phyloP scores from a whole-genome alignment of 2,888 invertebrate genomes.

The Pristionchus maxplancki region DNA sequence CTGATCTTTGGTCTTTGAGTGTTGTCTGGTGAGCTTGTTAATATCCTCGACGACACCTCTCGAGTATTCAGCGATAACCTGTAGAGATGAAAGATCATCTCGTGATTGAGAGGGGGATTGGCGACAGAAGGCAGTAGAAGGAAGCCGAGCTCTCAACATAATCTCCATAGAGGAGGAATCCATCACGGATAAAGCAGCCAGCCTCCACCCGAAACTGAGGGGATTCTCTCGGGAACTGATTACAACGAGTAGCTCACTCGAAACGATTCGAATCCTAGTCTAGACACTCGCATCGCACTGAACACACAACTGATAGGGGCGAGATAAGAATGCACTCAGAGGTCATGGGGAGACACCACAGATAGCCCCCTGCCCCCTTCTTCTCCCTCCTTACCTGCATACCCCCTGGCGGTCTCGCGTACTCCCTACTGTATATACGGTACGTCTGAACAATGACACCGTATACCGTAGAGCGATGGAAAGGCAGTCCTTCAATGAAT shows the following conservation, averaged over 20 bases:
- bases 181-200: neutral
- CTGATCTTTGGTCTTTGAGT: constrained; percentile 51
- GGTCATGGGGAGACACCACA: neutral
- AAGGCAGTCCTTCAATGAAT: neutral
- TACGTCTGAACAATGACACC: constrained; percentile 12
- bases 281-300: neutral
- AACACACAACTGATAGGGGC: constrained; percentile 20
- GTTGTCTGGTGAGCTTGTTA: constrained; percentile 55
- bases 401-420: neutral
- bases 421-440: constrained; percentile 39
- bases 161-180: neutral
- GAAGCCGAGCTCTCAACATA: neutral
- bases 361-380: neutral
- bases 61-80: constrained; percentile 56
- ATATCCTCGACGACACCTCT: constrained; percentile 60
- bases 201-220: constrained; percentile 2
- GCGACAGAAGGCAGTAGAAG: neutral
- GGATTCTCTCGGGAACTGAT: neutral
- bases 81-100: constrained; percentile 35
- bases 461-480: neutral
- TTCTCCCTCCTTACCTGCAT: constrained; percentile 10
- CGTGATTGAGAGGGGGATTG: neutral
- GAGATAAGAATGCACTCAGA: constrained; percentile 1
- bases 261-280: neutral
- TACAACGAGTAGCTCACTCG: neutral